Evolutionary conservation across 2,797 vertebrate species (phyloP).

Genomic region (Lagodon rhomboides): DNA sequence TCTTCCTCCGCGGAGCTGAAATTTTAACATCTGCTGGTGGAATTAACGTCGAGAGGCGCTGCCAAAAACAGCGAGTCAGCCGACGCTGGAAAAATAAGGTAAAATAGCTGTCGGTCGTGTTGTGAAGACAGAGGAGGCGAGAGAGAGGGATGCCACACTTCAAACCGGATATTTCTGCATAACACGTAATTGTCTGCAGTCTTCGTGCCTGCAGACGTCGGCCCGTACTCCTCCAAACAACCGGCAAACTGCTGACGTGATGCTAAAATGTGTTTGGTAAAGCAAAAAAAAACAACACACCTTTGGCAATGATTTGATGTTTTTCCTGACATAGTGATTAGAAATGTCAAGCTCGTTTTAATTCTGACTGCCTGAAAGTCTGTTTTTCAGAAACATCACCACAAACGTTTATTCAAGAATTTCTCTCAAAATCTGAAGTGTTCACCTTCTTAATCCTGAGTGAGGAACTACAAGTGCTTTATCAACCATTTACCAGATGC

Average conservation of each 20-base stretch:
- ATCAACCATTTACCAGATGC: conserved; percentile 17
- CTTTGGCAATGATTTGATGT: background rate
- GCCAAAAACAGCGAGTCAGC: conserved; percentile 49
- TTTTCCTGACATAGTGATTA: background rate
- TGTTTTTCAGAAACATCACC: background rate
- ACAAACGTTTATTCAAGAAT: background rate
- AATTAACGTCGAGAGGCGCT: conserved; percentile 11
- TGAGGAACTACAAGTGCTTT: background rate
- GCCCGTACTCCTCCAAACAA: background rate
- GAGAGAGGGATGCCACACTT: conserved; percentile 28
- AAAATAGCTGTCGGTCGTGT: conserved; percentile 35
- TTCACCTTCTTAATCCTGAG: background rate
- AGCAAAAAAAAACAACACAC: too few relatives aligned
- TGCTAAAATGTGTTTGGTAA: background rate
- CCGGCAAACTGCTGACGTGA: background rate
- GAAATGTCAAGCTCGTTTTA: background rate
- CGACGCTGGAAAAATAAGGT: conserved; percentile 41
- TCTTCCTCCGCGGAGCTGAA: conserved; percentile 13
- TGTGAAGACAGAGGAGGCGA: conserved; percentile 13
- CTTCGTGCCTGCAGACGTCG: conserved; percentile 8
- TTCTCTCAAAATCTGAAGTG: background rate
- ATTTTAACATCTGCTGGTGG: conserved; percentile 59
- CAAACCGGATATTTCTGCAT: conserved; percentile 30
- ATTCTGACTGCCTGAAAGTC: background rate
- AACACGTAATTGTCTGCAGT: conserved; percentile 1